Percentiles rank a stretch among this genome's conserved stretches.
phyloP scores from a whole-genome alignment of 2,113 vertebrate species.

The Anseranas semipalmata region DNA sequence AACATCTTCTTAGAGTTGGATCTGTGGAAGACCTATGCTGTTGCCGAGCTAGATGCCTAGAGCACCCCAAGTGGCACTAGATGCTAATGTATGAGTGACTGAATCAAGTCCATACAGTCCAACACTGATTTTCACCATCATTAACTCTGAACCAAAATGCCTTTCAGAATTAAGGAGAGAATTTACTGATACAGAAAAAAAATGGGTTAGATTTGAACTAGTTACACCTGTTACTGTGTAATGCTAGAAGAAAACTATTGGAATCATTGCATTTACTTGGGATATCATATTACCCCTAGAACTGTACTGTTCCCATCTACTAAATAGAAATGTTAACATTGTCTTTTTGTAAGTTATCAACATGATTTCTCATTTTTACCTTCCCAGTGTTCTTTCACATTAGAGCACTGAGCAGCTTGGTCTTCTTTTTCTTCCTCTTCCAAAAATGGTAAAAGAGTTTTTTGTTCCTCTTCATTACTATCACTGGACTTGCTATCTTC shows the following conservation, averaged over 20 bases:
- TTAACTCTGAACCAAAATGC: not conserved
- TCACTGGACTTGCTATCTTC: not conserved
- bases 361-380: not conserved
- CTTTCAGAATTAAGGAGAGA: not conserved
- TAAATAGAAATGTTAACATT: not conserved
- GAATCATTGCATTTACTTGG: not conserved
- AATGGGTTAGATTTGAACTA: not conserved
- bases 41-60: not conserved
- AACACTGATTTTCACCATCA: not conserved
- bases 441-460: not conserved
- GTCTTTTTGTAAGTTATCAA: not conserved
- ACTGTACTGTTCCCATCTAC: not conserved
- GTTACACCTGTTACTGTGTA: not conserved
- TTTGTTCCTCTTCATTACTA: not conserved
- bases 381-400: not conserved
- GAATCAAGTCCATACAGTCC: not conserved
- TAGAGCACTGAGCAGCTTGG: not conserved
- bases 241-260: not conserved
- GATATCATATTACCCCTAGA: not conserved
- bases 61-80: not conserved
- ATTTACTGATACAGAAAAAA: not conserved
- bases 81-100: too few relatives aligned
- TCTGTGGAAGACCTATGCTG: not conserved
- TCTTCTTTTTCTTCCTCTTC: not conserved
- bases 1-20: rapidly evolving